Evolutionary conservation across 2,888 invertebrate genomes (phyloP).

Genomic region (Himalopsyche kuldschensis): DNA sequence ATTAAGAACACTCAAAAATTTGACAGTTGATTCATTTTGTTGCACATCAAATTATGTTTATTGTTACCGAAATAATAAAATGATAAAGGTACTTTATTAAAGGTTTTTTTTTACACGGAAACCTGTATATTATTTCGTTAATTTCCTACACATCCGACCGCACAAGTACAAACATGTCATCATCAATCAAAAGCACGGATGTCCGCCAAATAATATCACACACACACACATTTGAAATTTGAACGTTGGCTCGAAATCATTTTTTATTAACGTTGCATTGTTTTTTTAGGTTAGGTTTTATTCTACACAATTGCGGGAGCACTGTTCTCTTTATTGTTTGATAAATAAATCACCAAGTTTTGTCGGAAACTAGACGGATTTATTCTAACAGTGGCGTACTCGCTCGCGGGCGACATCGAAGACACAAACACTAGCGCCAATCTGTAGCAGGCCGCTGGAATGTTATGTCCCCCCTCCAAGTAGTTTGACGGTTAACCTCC

Average conservation of each 20-base stretch:
- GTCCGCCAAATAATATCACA: slow-evolving; percentile 27
- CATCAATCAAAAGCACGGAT: slow-evolving; percentile 23
- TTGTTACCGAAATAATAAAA: not conserved
- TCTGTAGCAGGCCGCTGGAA: slow-evolving; percentile 32
- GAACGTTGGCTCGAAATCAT: not conserved
- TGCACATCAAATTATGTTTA: not conserved
- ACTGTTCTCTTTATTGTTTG: not conserved
- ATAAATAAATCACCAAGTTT: not conserved
- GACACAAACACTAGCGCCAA: slow-evolving; percentile 26
- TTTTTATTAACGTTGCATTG: not conserved
- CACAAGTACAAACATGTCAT: slow-evolving; percentile 1
- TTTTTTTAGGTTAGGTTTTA: not conserved
- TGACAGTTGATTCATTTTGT: not conserved
- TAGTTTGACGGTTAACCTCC: slow-evolving; percentile 6
- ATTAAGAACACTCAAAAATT: not conserved
- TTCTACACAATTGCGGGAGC: not conserved
- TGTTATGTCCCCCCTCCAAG: slow-evolving; percentile 30
- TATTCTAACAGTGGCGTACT: not conserved
- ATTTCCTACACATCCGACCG: not conserved
- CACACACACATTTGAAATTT: slow-evolving; percentile 11
- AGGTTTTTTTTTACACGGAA: not conserved
- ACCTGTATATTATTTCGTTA: not conserved
- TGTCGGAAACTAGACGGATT: not conserved
- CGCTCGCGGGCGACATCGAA: slow-evolving; percentile 4
- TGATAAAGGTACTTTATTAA: not conserved